Percentiles rank a stretch among this genome's conserved stretches.
These are phyloP conservation scores for Adela reaumurella DNA, from an alignment of 2,888 invertebrate genomes.

Conservation along the genomic window DNA sequence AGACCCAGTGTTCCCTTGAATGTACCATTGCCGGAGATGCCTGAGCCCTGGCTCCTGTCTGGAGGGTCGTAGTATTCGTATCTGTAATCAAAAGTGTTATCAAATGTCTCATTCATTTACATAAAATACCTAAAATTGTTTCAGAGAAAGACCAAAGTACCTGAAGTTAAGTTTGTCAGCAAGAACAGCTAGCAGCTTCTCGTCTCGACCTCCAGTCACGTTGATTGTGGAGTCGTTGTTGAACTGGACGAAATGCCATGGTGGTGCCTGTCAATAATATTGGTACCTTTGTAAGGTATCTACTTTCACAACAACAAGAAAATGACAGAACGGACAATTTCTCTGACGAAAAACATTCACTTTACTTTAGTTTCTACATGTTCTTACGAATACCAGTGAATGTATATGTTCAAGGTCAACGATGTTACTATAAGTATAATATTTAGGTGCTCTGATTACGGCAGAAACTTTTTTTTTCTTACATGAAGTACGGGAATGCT, in stretches of 20 bases:
- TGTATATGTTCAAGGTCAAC: too few relatives aligned
- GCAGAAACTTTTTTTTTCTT: slow-evolving; percentile 21
- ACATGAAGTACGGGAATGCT: slow-evolving; percentile 72
- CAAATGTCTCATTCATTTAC: too few relatives aligned
- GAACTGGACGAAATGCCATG: slow-evolving; percentile 73
- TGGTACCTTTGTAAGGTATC: too few relatives aligned
- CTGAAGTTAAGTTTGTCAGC: slow-evolving; percentile 67
- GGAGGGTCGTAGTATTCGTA: slow-evolving; percentile 71
- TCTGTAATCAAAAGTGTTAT: slow-evolving; percentile 32
- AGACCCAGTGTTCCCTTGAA: slow-evolving; percentile 71
- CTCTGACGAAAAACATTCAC: too few relatives aligned
- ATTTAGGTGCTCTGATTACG: too few relatives aligned
- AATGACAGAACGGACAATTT: too few relatives aligned
- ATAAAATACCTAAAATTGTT: too few relatives aligned
- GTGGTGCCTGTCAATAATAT: slow-evolving; percentile 63
- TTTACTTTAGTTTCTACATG: too few relatives aligned
- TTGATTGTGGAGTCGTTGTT: slow-evolving; percentile 50
- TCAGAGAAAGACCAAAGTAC: too few relatives aligned
- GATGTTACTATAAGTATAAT: too few relatives aligned
- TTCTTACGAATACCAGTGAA: too few relatives aligned
- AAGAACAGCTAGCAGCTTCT: slow-evolving; percentile 62
- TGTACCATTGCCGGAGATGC: slow-evolving; percentile 59
- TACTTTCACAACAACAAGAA: too few relatives aligned
- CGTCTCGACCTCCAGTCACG: slow-evolving; percentile 70
- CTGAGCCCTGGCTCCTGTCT: slow-evolving; percentile 67